phyloP scores from a whole-genome alignment of 2,888 invertebrate species.

The Zhuqinia jingwanae region DNA sequence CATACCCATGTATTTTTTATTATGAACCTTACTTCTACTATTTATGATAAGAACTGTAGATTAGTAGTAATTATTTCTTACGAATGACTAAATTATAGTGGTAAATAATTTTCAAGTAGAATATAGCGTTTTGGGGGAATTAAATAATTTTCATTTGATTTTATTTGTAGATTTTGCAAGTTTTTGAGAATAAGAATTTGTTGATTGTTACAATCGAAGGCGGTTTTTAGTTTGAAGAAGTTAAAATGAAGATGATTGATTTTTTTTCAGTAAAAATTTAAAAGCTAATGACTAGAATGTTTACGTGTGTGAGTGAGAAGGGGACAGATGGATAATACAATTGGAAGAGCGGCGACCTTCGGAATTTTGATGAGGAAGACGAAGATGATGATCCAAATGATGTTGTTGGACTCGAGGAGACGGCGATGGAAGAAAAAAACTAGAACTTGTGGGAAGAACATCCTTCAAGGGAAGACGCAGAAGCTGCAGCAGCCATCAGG shows the following conservation, averaged over 20 bases:
- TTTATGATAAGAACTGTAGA: too few species aligned
- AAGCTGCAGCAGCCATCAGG: slow-evolving; percentile 77
- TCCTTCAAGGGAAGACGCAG: slow-evolving; percentile 31
- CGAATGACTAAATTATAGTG: too few species aligned
- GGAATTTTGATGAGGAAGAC: slow-evolving; percentile 35
- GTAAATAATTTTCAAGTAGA: too few species aligned
- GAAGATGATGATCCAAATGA: too few species aligned
- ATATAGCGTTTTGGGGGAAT: too few species aligned
- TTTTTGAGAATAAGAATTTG: too few species aligned
- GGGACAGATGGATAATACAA: not conserved
- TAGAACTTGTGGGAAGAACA: not conserved
- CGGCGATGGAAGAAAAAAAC: not conserved
- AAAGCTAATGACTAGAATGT: not conserved
- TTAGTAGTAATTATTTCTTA: too few species aligned
- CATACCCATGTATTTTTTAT: too few species aligned
- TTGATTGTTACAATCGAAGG: too few species aligned
- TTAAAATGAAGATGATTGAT: not conserved
- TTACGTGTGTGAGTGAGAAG: slow-evolving; percentile 41
- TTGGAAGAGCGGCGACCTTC: slow-evolving; percentile 33
- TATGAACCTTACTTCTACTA: too few species aligned
- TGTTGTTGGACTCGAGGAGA: not conserved
- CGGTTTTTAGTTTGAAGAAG: not conserved
- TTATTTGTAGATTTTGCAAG: too few species aligned
- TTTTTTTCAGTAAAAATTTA: not conserved
- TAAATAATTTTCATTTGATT: too few species aligned